A percentile compares a stretch with the other conserved stretches of the same genome.
These are phyloP conservation scores for Rostratula benghalensis DNA, from an alignment of 2,113 vertebrate genomes.

Conservation along the genomic window DNA sequence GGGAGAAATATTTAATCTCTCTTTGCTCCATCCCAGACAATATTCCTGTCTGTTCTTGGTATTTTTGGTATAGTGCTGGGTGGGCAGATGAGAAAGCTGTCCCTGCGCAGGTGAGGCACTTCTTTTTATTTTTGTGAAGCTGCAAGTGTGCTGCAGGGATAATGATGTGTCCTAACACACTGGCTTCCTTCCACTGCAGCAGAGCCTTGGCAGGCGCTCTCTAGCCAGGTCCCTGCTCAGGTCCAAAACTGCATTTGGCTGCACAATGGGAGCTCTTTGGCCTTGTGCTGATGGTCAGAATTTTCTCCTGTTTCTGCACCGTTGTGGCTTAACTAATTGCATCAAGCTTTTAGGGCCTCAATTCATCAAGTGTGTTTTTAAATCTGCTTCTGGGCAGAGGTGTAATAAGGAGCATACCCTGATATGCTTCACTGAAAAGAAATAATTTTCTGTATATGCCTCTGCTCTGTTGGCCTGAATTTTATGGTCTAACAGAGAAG, in stretches of 20 bases:
- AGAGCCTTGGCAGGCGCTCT: neutral
- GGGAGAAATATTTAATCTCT: neutral
- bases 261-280: fast-evolving
- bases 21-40: neutral
- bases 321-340: neutral
- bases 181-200: neutral
- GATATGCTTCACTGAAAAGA: neutral
- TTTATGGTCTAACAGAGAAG: neutral
- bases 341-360: neutral
- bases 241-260: neutral
- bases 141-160: neutral
- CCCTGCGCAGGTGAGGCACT: neutral
- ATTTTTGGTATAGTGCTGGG: neutral
- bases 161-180: neutral
- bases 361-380: neutral
- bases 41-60: neutral
- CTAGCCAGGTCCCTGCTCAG: neutral
- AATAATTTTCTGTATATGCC: neutral
- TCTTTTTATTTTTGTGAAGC: neutral
- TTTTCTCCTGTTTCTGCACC: neutral
- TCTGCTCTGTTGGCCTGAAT: neutral
- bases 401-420: neutral
- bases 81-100: neutral
- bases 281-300: fast-evolving
- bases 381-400: neutral